Conservation (phyloP, 2,888 invertebrate species). For the Thymelicus acteon region DNA sequence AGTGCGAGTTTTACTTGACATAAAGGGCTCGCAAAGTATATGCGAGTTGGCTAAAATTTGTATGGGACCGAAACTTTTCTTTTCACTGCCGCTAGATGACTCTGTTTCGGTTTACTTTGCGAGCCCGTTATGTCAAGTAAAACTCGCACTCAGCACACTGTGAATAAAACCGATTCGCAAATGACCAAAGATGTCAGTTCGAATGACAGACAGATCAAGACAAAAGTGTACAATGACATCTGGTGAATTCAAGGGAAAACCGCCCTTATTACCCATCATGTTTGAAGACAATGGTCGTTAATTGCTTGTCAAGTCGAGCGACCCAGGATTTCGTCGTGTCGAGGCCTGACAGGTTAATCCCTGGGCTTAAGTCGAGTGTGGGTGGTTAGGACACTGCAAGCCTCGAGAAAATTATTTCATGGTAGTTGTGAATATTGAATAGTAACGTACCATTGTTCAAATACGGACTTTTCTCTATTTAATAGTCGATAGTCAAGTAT, state of each 20-base stretch:
- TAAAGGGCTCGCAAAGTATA: too few species aligned
- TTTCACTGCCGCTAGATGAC: too few species aligned
- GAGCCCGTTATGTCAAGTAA: too few species aligned
- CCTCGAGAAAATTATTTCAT: background rate
- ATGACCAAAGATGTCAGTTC: background rate
- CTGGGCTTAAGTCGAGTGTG: background rate
- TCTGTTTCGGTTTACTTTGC: too few species aligned
- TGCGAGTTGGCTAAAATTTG: too few species aligned
- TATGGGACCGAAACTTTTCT: too few species aligned
- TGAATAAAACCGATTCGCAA: background rate
- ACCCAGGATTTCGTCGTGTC: slow-evolving; percentile 3
- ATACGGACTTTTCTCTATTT: too few species aligned
- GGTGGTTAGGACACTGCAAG: background rate
- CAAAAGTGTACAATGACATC: slow-evolving; percentile 15
- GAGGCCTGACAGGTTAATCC: slow-evolving; percentile 5
- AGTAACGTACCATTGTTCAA: too few species aligned
- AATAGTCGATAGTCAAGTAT: too few species aligned
- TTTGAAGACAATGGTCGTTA: slow-evolving; percentile 6
- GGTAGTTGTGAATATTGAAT: too few species aligned
- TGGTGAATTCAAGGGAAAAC: slow-evolving; percentile 33
- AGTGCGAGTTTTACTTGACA: too few species aligned
- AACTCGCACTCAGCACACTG: too few species aligned
- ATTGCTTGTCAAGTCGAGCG: background rate
- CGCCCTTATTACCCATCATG: slow-evolving; percentile 16
- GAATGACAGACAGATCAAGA: background rate